These are phyloP conservation scores for Delichon dasypus DNA, from an alignment of 2,797 vertebrate species.

Conservation along the genomic window DNA sequence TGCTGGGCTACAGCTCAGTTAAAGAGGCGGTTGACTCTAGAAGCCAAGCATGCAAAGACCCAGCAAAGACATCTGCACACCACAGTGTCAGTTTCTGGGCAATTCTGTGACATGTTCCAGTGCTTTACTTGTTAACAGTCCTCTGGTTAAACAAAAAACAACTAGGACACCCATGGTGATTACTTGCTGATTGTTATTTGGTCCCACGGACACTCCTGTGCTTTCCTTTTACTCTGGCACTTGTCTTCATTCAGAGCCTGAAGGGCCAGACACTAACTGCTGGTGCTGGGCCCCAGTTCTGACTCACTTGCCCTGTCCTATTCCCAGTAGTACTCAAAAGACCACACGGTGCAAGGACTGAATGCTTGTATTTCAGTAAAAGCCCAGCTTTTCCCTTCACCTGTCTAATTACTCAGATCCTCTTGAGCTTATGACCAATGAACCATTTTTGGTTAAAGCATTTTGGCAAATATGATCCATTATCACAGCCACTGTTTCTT, in stretches of 20 bases:
- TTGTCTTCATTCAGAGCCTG: neutral
- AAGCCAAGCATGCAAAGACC: neutral
- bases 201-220: neutral
- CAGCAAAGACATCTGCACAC: neutral
- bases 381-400: neutral
- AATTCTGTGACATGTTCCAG: neutral
- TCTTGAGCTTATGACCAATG: conserved; percentile 17
- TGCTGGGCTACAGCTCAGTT: neutral
- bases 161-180: accelerated
- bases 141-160: neutral
- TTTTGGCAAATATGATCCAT: neutral
- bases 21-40: neutral
- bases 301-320: neutral
- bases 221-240: neutral
- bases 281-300: neutral
- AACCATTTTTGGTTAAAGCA: neutral
- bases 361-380: neutral
- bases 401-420: neutral
- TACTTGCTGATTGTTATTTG: neutral
- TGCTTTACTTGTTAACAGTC: neutral
- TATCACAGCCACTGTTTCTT: neutral
- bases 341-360: neutral
- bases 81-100: neutral
- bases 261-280: neutral
- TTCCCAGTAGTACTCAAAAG: neutral